Conservation (phyloP, 2,797 vertebrate species). For the Anomalospiza imberbis region DNA sequence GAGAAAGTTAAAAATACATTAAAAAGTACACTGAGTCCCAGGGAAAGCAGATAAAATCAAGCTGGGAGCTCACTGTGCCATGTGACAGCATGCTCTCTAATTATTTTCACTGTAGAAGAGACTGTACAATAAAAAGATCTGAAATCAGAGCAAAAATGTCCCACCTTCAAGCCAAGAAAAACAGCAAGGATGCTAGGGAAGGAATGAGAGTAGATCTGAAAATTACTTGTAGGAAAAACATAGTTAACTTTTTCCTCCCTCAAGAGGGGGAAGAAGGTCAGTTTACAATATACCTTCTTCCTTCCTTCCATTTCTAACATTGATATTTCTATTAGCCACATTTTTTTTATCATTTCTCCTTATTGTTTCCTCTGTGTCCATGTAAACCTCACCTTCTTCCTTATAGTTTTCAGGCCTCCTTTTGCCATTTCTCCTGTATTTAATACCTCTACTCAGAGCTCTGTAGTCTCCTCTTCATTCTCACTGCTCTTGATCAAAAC, state of each 20-base stretch:
- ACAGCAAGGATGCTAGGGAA: conserved; percentile 11
- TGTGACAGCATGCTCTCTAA: conserved; percentile 18
- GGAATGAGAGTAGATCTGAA: conserved; percentile 12
- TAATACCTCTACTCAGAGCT: background rate
- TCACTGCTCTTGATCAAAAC: background rate
- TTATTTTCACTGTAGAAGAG: conserved; percentile 27
- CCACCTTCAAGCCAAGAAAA: conserved; percentile 30
- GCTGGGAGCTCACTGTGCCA: background rate
- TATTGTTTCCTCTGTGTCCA: background rate
- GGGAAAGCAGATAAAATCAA: conserved; percentile 30
- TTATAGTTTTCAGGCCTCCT: background rate
- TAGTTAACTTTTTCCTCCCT: background rate
- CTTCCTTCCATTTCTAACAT: background rate
- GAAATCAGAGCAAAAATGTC: conserved; percentile 39
- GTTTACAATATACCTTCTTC: background rate
- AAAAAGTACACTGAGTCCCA: background rate
- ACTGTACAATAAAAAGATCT: conserved; percentile 25
- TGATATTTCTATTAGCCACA: background rate
- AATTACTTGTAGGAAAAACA: background rate
- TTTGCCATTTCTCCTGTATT: background rate
- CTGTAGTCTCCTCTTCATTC: background rate
- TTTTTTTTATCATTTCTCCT: background rate
- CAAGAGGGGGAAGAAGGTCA: background rate
- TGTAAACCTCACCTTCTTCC: background rate
- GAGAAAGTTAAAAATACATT: background rate